Base-by-base conservation (phyloP, 2,113 vertebrate species). In the Alethe diademata region DNA sequence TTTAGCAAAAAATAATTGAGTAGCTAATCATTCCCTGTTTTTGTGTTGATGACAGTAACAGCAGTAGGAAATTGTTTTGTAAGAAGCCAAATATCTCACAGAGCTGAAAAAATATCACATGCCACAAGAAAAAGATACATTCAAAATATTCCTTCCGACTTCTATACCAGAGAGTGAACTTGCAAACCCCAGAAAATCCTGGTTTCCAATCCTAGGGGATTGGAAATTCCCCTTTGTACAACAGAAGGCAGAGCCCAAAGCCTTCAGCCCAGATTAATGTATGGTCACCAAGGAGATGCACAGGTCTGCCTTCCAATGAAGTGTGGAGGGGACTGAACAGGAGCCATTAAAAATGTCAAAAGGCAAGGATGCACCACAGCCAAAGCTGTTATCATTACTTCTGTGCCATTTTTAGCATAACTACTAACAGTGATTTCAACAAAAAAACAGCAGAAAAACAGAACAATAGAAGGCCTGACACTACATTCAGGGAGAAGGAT, bases 31-130 rank as follows among this genome's bases (percentile, higher is more conserved):
- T 62, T 43, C 26, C 35, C 28, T 62, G 19, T 50, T 65, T 42
- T 5, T 78, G 22, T 50, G 26, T 17, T 38, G 33, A 31, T 50
- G 22, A 58, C 9, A 57, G 38, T n/a, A 69, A 48, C 4, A 50
- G 14, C 10, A 60, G 13, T 24, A 45, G 57, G 23, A 85, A 54
- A 99, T 43, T 4, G 98, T 98, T 79, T 98, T 92, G 97, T 95
- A 54, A 98, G 97, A 82, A 99, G 92, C 38, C 92, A 95, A 3
- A 97, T 96, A 60, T 98, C 97, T 80, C 38, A 97, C 48, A 99
- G 97, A 70, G 98, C 97, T 94, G 97, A 97, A 95, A 99, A 98
- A 72, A 99, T 92, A 93, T 98, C 97, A 76, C 98, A 98, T 99
- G 92, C 35, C 92, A 74, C 17, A 90, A 91, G 57, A 92, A 60